Evolutionary conservation across 1,140 invertebrate genomes (phyloP).

Genomic region (Leptopilina boulardi): DNA sequence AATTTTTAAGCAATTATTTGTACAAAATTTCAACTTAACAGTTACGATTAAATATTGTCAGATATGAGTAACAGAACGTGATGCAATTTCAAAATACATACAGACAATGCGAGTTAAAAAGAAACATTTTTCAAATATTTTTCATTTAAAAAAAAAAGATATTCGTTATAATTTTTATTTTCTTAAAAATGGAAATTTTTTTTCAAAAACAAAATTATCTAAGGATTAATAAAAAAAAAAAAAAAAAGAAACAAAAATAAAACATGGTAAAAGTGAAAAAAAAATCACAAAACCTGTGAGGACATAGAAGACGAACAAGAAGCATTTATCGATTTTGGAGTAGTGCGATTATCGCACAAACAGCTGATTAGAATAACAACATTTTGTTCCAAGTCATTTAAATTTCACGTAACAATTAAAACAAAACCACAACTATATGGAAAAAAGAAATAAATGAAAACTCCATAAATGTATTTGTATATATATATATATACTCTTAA

Average conservation of each 20-base stretch:
- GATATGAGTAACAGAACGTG: too few relatives aligned
- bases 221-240: not conserved
- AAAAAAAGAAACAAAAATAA: not conserved
- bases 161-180: too few relatives aligned
- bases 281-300: constrained; percentile 27
- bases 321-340: constrained; percentile 30
- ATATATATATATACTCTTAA: not conserved
- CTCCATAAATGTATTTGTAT: constrained; percentile 1
- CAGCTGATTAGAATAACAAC: constrained; percentile 33
- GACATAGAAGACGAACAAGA: constrained; percentile 30
- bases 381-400: not conserved
- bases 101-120: too few relatives aligned
- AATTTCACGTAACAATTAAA: not conserved
- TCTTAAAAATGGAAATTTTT: too few relatives aligned
- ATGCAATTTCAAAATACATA: not conserved
- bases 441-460: not conserved
- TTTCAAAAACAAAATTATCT: too few relatives aligned
- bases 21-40: too few relatives aligned
- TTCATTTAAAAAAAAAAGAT: too few relatives aligned
- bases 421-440: not conserved
- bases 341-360: constrained; percentile 11
- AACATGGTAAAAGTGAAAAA: too few relatives aligned
- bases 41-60: too few relatives aligned
- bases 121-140: too few relatives aligned
- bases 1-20: too few relatives aligned